Conservation (phyloP, 2,113 vertebrate species). For the Odobenus rosmarus region DNA sequence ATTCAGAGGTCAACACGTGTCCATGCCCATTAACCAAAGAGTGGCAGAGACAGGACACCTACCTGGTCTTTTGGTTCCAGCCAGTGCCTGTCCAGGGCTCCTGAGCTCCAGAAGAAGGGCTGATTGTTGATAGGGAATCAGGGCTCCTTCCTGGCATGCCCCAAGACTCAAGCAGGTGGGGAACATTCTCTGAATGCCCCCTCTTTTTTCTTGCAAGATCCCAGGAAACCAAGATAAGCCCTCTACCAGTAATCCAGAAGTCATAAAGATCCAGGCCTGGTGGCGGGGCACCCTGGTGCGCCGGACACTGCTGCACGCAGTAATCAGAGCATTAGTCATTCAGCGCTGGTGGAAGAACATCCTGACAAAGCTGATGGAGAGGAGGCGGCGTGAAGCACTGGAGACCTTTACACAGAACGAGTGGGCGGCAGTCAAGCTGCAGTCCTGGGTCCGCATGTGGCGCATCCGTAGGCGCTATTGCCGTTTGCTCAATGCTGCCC, state of each 20-base stretch:
- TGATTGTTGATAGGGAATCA: not conserved
- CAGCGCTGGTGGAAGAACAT: constrained; percentile 71
- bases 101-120: not conserved
- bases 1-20: not conserved
- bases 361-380: rapidly evolving
- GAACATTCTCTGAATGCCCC: not conserved
- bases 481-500: not conserved
- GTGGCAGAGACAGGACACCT: not conserved
- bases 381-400: not conserved
- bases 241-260: rapidly evolving
- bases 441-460: constrained; percentile 73
- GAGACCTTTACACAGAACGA: constrained; percentile 1
- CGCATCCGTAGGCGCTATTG: not conserved
- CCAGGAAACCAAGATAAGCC: not conserved
- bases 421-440: constrained; percentile 52
- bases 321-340: not conserved
- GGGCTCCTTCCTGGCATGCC: not conserved
- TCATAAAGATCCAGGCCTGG: constrained; percentile 68
- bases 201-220: not conserved
- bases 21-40: not conserved
- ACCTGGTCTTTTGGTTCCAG: not conserved
- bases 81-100: not conserved
- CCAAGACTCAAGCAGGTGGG: not conserved
- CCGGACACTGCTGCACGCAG: not conserved
- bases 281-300: constrained; percentile 73